These are phyloP conservation scores for Tauraco erythrolophus DNA, from an alignment of 2,113 vertebrate genomes.

Conservation along the genomic window DNA sequence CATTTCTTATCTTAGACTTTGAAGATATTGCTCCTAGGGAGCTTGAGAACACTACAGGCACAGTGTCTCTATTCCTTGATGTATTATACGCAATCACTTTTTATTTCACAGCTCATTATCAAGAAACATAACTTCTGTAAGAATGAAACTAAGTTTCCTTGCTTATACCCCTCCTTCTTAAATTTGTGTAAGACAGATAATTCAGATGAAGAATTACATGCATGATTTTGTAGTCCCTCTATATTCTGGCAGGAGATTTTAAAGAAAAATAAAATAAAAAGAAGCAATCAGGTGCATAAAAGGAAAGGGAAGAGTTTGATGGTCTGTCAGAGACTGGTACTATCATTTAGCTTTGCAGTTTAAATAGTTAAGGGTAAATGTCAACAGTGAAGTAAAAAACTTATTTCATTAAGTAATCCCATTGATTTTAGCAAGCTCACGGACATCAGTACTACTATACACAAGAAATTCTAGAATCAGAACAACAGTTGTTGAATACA, in stretches of 20 bases:
- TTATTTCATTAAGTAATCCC: neutral
- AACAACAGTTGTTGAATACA: neutral
- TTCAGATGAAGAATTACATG: neutral
- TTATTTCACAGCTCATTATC: slow-evolving; percentile 40
- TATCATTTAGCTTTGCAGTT: neutral
- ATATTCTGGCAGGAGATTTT: neutral
- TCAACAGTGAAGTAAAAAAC: neutral
- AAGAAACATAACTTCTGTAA: neutral
- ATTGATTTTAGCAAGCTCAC: neutral
- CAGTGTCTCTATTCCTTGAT: neutral
- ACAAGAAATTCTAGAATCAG: neutral
- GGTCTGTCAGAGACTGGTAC: neutral
- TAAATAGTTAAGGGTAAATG: neutral
- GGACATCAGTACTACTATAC: neutral
- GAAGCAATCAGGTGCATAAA: neutral
- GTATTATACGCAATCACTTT: neutral
- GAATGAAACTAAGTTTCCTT: slow-evolving; percentile 3
- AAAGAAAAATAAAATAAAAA: neutral
- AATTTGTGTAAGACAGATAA: neutral
- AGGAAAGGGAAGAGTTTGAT: neutral
- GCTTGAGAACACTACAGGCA: neutral
- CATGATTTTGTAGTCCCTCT: neutral
- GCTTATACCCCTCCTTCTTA: neutral
- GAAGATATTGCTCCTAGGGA: neutral
- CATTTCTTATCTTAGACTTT: neutral